These are phyloP conservation scores for Xiphydria camelus DNA, from an alignment of 2,888 invertebrate species.

Conservation along the genomic window DNA sequence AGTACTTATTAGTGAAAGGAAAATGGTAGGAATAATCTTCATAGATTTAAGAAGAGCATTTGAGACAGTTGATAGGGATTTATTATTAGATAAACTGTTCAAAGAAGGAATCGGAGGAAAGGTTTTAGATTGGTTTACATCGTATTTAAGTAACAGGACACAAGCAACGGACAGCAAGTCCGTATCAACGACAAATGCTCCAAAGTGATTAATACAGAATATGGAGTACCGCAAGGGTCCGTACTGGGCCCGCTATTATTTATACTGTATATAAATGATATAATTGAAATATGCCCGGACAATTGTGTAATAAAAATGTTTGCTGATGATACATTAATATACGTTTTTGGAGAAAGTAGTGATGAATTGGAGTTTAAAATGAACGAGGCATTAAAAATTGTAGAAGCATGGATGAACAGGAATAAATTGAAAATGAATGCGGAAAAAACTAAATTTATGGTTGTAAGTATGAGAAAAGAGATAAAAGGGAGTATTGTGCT, in stretches of 20 bases:
- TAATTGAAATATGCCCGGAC: constrained; percentile 1
- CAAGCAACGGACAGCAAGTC: too few species aligned
- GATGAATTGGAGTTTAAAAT: constrained; percentile 9
- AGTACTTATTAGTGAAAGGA: constrained; percentile 9
- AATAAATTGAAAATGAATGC: constrained; percentile 18
- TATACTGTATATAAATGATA: constrained; percentile 13
- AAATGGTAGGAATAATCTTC: constrained; percentile 15
- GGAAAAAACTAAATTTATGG: constrained; percentile 17
- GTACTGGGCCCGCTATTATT: constrained; percentile 12
- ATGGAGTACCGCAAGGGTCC: constrained; percentile 12
- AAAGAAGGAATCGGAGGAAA: constrained; percentile 10
- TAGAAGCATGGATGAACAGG: constrained; percentile 9
- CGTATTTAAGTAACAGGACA: constrained; percentile 11
- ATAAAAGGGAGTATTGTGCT: constrained; percentile 2
- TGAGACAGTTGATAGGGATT: constrained; percentile 13
- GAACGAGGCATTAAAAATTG: constrained; percentile 4
- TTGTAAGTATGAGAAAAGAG: constrained; percentile 15
- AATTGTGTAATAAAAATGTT: constrained; percentile 7
- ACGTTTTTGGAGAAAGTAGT: constrained; percentile 8
- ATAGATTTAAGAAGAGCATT: constrained; percentile 21
- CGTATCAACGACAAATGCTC: constrained; percentile 4
- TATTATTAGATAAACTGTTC: constrained; percentile 12
- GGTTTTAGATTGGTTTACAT: constrained; percentile 13
- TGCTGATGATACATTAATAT: constrained; percentile 18
- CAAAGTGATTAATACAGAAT: neutral